Evolutionary conservation across 2,888 invertebrate species (phyloP).

Genomic region (Epinotia brunnichana): DNA sequence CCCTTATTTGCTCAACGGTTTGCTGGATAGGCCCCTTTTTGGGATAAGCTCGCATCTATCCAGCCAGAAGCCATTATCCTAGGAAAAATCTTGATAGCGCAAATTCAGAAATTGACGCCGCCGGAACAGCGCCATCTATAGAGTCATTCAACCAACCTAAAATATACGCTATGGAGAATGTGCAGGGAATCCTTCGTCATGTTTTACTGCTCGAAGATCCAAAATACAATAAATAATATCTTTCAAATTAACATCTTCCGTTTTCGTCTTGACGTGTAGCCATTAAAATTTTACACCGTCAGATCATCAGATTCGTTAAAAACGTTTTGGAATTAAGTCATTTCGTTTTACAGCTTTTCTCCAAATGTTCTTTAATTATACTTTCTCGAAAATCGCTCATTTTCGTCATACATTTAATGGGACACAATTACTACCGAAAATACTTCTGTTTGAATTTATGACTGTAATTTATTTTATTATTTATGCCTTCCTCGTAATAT

Average conservation of each 20-base stretch:
- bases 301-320: background rate
- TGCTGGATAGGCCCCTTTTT: no score
- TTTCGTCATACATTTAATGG: slow-evolving; percentile 53
- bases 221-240: background rate
- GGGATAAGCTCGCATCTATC: no score
- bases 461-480: slow-evolving; percentile 60
- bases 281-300: background rate
- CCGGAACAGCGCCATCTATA: no score
- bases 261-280: slow-evolving; percentile 5
- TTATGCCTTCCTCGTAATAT: slow-evolving; percentile 67
- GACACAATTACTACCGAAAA: slow-evolving; percentile 52
- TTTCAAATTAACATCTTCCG: slow-evolving; percentile 14
- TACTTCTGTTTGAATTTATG: slow-evolving; percentile 66
- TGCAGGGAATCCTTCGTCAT: no score
- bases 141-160: no score
- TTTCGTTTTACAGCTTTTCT: slow-evolving; percentile 10
- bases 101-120: no score
- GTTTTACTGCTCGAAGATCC: background rate
- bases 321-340: slow-evolving; percentile 8
- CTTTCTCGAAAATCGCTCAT: slow-evolving; percentile 23
- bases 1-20: no score
- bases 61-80: no score
- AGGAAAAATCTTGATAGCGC: no score
- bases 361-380: slow-evolving; percentile 28
- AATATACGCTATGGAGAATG: no score